A percentile compares a stretch with the other conserved stretches of the same genome.
phyloP scores from a whole-genome alignment of 2,888 invertebrate species.

The Chrysopilus asiliformis region DNA sequence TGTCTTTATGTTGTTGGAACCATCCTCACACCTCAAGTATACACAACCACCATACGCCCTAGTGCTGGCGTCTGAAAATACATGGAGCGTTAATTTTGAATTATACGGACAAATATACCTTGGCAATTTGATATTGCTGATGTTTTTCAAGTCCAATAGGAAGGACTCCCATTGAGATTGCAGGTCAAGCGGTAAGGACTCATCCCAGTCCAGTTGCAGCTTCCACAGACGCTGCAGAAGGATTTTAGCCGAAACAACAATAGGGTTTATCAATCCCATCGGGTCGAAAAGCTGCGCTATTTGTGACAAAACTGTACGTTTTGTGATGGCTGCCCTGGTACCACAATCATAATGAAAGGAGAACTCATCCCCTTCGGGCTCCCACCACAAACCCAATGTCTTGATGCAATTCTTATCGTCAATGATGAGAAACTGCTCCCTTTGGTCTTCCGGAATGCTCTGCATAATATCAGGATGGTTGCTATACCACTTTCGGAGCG shows the following conservation, averaged over 20 bases:
- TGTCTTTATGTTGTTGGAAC: too few species aligned
- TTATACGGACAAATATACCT: too few species aligned
- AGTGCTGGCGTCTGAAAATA: too few species aligned
- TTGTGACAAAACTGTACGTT: conserved; percentile 10
- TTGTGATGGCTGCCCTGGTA: conserved; percentile 1
- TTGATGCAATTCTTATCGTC: conserved; percentile 2
- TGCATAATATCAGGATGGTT: conserved; percentile 3
- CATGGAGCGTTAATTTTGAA: too few species aligned
- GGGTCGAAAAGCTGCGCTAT: conserved; percentile 12
- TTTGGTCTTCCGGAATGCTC: conserved; percentile 3
- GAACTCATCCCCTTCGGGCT: conserved; percentile 5
- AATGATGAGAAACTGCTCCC: neutral
- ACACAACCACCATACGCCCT: too few species aligned
- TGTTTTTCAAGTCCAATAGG: conserved; percentile 3
- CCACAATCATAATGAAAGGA: too few species aligned
- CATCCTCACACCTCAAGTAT: too few species aligned
- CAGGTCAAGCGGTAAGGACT: conserved; percentile 8
- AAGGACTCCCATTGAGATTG: conserved; percentile 7
- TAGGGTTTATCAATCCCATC: conserved; percentile 14
- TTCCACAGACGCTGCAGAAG: conserved; percentile 14
- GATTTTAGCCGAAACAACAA: conserved; percentile 12
- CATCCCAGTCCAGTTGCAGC: conserved; percentile 10
- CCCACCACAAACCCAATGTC: conserved; percentile 5
- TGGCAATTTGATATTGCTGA: too few species aligned
- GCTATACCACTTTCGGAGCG: conserved; percentile 6